Base-by-base conservation (phyloP, 2,888 invertebrate genomes). In the Zeuzera pyrina region DNA sequence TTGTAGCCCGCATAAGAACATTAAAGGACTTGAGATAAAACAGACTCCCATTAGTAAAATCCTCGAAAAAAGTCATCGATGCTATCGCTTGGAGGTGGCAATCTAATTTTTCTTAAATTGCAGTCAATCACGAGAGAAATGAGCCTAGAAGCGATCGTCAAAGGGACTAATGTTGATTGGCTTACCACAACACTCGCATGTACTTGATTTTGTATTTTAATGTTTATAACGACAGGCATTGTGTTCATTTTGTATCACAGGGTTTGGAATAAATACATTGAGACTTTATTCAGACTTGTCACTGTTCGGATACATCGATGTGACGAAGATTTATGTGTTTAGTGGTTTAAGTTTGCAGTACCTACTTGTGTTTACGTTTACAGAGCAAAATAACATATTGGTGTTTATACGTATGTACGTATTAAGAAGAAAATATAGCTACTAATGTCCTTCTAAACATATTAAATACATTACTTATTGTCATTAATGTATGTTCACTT, bases 21-120 rank as follows among this genome's bases (percentile, higher is more conserved):
- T 81, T 81, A 79, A 64, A 64, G 65, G 59, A 57, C 60, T 57
- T 47, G 79, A 81, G 79, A 83, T 81, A 83, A 81, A 81, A 77
- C 83, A 83, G 83, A 65, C 68, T 46, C 63, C 79, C 74, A 81
- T 83, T 83, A 81, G 74, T 52, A 56, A 62, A 48, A 55, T 53
- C 61, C 56, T 57, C 56, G 49, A 57, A 70, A 78, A n/a, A 76
- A 57, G 41, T 65, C 59, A 58, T 57, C 74, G 78, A 79, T 71
- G 57, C 55, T 65, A 79, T 79, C 78, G 57, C 57, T 59, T 66
- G 56, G 70, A 77, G 76, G 79, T 76, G 81, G 74, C 70, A 78
- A 78, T 79, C 76, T 59, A 74, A 66, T 79, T 81, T 81, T 73
- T 45, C 49, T 65, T 57, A 65, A 70, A 57, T 61, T 58, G 48